Conservation (phyloP, 2,113 vertebrate species). For the Saccopteryx leptura region DNA sequence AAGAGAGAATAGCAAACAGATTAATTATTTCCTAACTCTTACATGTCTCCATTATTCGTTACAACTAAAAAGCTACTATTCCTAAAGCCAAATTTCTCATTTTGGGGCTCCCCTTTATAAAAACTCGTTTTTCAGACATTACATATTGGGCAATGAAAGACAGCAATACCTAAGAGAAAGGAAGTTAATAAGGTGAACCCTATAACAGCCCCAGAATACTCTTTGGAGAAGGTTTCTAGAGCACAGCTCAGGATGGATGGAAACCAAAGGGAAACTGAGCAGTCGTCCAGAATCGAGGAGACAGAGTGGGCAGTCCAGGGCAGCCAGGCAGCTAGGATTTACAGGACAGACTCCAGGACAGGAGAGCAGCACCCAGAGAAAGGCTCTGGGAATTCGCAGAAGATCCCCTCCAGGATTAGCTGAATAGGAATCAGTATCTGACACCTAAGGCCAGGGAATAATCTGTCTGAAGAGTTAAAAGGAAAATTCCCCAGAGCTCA, state of each 20-base stretch:
- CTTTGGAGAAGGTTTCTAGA: neutral
- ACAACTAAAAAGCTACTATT: too few species aligned
- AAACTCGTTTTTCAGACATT: neutral
- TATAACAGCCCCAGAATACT: neutral
- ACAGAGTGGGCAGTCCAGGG: too few species aligned
- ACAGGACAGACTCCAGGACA: rapidly evolving
- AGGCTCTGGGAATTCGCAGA: neutral
- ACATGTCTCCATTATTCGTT: too few species aligned
- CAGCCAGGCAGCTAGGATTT: neutral
- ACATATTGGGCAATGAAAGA: neutral
- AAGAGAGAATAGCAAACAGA: too few species aligned
- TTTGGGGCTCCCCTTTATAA: too few species aligned
- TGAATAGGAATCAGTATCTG: neutral
- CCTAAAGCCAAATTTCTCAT: too few species aligned
- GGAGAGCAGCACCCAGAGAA: neutral
- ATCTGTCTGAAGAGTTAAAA: neutral
- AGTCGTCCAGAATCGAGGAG: neutral
- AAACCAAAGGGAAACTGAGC: neutral
- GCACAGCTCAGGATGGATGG: neutral
- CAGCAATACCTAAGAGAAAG: neutral
- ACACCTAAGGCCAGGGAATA: neutral
- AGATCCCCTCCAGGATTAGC: neutral
- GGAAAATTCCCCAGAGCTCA: neutral
- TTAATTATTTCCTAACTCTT: too few species aligned
- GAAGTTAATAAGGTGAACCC: neutral